Evolutionary conservation across 2,888 invertebrate genomes (phyloP).

Genomic region (Drosophila nigricruria): DNA sequence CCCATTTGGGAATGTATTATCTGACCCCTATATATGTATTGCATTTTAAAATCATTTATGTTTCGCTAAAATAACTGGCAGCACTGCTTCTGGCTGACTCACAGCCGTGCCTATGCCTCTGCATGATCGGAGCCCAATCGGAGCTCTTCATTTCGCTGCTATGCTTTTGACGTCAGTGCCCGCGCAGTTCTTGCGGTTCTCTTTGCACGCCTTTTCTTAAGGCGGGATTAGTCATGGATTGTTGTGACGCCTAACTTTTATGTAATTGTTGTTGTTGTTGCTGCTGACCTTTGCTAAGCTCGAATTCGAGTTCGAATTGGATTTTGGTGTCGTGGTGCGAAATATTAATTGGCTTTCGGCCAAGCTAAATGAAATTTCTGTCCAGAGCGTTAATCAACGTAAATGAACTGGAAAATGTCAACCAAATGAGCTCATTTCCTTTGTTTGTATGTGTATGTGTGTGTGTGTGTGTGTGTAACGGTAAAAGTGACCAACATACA

Average conservation of each 20-base stretch:
- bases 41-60: neutral
- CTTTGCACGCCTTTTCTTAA: conserved; percentile 28
- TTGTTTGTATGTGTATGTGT: conserved; percentile 10
- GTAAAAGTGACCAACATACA: conserved; percentile 51
- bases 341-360: conserved; percentile 70
- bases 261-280: conserved; percentile 22
- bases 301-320: conserved; percentile 36
- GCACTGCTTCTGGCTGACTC: conserved; percentile 51
- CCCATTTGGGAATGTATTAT: neutral
- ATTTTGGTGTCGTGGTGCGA: conserved; percentile 55
- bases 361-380: conserved; percentile 36
- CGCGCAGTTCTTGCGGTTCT: conserved; percentile 37
- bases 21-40: neutral
- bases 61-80: neutral
- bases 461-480: conserved; percentile 24
- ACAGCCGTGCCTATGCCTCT: conserved; percentile 49
- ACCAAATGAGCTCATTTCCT: conserved; percentile 78
- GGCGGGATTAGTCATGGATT: conserved; percentile 59
- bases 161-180: conserved; percentile 63
- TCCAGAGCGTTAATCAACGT: conserved; percentile 69
- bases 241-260: conserved; percentile 14
- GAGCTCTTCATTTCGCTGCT: conserved; percentile 45
- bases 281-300: conserved; percentile 60
- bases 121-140: conserved; percentile 50
- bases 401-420: conserved; percentile 79